Conservation (phyloP, 2,888 invertebrate genomes). For the Dendrolimus pini region DNA sequence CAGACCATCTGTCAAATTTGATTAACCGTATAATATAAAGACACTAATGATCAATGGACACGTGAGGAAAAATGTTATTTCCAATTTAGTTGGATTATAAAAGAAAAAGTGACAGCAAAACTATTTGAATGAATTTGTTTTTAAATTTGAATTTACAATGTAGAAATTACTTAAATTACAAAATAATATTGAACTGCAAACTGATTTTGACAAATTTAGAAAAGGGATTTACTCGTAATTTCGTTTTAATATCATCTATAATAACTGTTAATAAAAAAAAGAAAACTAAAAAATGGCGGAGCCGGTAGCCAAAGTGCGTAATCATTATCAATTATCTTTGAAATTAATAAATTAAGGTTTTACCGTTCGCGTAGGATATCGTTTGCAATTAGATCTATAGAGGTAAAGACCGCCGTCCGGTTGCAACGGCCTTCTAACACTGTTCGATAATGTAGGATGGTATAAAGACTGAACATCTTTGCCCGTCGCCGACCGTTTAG, state of each 20-base stretch:
- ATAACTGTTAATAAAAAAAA: too few relatives aligned
- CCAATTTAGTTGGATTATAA: not conserved
- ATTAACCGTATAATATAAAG: not conserved
- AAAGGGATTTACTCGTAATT: too few relatives aligned
- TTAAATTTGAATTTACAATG: too few relatives aligned
- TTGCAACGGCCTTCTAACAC: constrained; percentile 63
- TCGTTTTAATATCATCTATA: too few relatives aligned
- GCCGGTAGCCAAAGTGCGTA: too few relatives aligned
- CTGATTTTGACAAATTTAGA: too few relatives aligned
- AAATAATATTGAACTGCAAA: too few relatives aligned
- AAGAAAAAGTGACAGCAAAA: not conserved
- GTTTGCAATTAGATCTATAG: not conserved
- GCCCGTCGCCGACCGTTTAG: not conserved
- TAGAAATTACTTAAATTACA: too few relatives aligned
- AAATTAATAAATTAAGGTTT: not conserved
- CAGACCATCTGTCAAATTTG: not conserved
- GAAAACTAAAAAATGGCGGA: too few relatives aligned
- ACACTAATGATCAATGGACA: not conserved
- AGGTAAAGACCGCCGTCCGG: constrained; percentile 46
- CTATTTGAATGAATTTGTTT: too few relatives aligned
- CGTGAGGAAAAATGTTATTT: not conserved
- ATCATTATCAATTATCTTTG: too few relatives aligned
- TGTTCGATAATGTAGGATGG: constrained; percentile 31
- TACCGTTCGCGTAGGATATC: not conserved
- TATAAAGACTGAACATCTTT: not conserved